Evolutionary conservation across 2,888 invertebrate species (phyloP).

Genomic region (Hemicrepidius hirtus): DNA sequence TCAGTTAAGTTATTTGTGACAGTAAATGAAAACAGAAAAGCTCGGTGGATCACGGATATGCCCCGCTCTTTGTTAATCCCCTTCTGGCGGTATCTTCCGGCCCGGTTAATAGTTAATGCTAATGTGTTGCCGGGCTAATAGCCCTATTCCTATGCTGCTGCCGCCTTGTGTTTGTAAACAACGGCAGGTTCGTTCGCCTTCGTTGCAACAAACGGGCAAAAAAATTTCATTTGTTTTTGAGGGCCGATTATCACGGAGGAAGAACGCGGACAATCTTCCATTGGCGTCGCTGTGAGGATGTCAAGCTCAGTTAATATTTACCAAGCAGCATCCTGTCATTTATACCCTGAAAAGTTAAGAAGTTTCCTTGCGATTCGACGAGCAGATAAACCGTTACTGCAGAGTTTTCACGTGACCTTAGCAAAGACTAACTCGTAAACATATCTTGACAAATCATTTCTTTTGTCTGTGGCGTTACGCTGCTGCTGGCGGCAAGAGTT

Average conservation of each 20-base stretch:
- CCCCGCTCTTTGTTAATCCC: slow-evolving; percentile 60
- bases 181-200: slow-evolving; percentile 51
- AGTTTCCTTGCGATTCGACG: slow-evolving; percentile 27
- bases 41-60: slow-evolving; percentile 58
- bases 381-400: slow-evolving; percentile 28
- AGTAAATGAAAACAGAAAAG: slow-evolving; percentile 51
- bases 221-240: not conserved
- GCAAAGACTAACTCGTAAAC: slow-evolving; percentile 56
- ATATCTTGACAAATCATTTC: slow-evolving; percentile 63
- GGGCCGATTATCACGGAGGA: slow-evolving; percentile 9
- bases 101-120: slow-evolving; percentile 66
- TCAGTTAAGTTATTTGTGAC: slow-evolving; percentile 43
- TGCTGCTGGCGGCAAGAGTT: slow-evolving; percentile 56
- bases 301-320: slow-evolving; percentile 18
- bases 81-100: slow-evolving; percentile 63
- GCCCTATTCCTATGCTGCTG: slow-evolving; percentile 64
- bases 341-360: slow-evolving; percentile 4
- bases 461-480: slow-evolving; percentile 57
- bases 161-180: slow-evolving; percentile 63
- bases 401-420: slow-evolving; percentile 36
- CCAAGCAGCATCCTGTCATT: slow-evolving; percentile 4
- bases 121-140: slow-evolving; percentile 64
- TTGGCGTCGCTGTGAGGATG: not conserved
- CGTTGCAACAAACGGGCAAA: slow-evolving; percentile 13
- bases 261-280: not conserved